Evolutionary conservation across 2,888 invertebrate genomes (phyloP), one percentile per base, ranked within the genome.

Genomic region (Meteorus colon): DNA sequence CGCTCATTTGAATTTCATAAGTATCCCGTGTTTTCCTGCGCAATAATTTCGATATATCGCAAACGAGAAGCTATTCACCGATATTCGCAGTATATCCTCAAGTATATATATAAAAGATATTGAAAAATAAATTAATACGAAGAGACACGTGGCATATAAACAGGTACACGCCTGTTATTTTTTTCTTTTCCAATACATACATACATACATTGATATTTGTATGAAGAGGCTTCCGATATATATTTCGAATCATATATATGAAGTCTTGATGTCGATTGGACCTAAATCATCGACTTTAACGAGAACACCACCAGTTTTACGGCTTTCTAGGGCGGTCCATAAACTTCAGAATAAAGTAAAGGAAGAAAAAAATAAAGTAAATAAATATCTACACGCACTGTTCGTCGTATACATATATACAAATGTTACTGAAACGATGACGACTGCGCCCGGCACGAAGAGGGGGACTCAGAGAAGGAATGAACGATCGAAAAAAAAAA

Each of bases 221-320:
- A 55, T 55, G n/a, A 2, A 51, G 5, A 55, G 19, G 48, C 19
- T 55, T 55, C 19, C n/a, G 19, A 67, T 62, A 68, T 19, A 70
- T 8, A 70, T 59, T 55, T 67, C 29, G 29, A 68, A 68, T 62
- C 31, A 31, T 41, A 74, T 68, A 62, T 27, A 62, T 27, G 27
- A 31, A 62, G 31, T 29, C 31, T 62, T 37, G 70, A 75, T 75
- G 55, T 70, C 63, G 70, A 65, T 70, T 59, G 70, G 70, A 65
- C 70, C 70, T 75, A 75, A 75, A 75, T 70, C 70, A 70, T 75
- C 59, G 55, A 27, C 24, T 75, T 75, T 75, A 75, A 75, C 69
- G 70, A 70, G 74, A 74, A 74, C 68, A 29, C 69, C 55, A 70
- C 75, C 65, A 75, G 75, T 75, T 75, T 75, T 75, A 75, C 75